Percentiles rank a stretch among this genome's conserved stretches.
Evolutionary conservation across 2,113 vertebrate genomes (phyloP).

Genomic region (Nerophis ophidion): DNA sequence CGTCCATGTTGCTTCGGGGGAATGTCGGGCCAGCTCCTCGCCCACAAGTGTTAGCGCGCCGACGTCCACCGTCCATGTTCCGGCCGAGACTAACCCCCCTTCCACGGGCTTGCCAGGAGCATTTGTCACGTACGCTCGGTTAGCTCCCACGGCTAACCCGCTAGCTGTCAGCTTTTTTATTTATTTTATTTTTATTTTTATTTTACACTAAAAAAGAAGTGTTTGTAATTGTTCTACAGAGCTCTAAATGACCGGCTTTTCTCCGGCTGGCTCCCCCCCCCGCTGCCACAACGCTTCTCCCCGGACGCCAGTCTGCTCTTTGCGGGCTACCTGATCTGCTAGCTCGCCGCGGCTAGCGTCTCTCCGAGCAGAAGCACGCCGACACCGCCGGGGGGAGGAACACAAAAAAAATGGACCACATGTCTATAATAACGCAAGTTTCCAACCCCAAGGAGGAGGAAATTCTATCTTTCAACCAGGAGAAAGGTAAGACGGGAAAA

Average conservation of each 20-base stretch:
- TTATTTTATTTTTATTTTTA: too few relatives aligned
- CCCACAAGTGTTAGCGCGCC: slow-evolving; percentile 6
- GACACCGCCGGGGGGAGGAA: slow-evolving; percentile 53
- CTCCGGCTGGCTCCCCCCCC: slow-evolving; percentile 50
- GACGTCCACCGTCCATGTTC: slow-evolving; percentile 22
- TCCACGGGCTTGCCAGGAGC: slow-evolving; percentile 24
- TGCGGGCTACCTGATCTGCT: slow-evolving; percentile 53
- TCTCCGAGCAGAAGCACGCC: slow-evolving; percentile 12
- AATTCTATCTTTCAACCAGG: slow-evolving; percentile 81
- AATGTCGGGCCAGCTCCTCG: slow-evolving; percentile 27
- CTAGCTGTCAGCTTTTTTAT: too few relatives aligned
- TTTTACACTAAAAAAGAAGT: slow-evolving; percentile 1
- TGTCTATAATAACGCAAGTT: slow-evolving; percentile 98
- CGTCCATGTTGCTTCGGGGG: slow-evolving; percentile 72
- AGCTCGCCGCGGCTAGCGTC: slow-evolving; percentile 50
- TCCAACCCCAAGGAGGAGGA: slow-evolving; percentile 98
- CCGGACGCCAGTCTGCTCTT: slow-evolving; percentile 45
- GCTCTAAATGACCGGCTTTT: slow-evolving; percentile 57
- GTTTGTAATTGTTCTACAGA: slow-evolving; percentile 36
- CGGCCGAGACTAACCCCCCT: slow-evolving; percentile 2
- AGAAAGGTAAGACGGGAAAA: slow-evolving; percentile 84
- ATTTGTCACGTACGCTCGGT: slow-evolving; percentile 31
- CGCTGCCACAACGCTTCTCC: slow-evolving; percentile 36
- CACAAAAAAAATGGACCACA: slow-evolving; percentile 98
- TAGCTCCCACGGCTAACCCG: slow-evolving; percentile 38